Percentiles rank a stretch among this genome's conserved stretches.
phyloP scores from a whole-genome alignment of 2,888 invertebrate genomes.

The Parnassius mnemosyne region DNA sequence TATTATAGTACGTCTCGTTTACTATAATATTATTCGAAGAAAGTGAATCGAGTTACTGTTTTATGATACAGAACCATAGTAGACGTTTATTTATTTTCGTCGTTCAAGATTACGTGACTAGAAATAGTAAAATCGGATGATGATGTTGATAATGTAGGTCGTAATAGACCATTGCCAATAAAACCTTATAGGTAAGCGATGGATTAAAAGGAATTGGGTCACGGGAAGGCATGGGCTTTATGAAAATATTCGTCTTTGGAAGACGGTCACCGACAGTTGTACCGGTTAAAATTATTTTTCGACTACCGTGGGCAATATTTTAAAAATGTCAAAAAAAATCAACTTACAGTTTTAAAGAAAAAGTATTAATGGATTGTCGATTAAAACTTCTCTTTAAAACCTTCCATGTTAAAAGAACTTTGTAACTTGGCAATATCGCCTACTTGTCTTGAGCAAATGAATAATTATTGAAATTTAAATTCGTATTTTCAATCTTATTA shows the following conservation, averaged over 20 bases:
- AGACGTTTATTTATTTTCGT: slow-evolving; percentile 70
- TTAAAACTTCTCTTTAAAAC: slow-evolving; percentile 53
- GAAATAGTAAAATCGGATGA: slow-evolving; percentile 80
- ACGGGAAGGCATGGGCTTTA: slow-evolving; percentile 71
- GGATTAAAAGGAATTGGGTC: slow-evolving; percentile 78
- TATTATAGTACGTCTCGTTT: slow-evolving; percentile 28
- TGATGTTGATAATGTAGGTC: slow-evolving; percentile 80
- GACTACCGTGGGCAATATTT: background rate
- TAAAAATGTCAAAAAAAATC: slow-evolving; percentile 2
- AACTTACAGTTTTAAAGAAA: slow-evolving; percentile 50
- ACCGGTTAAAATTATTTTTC: slow-evolving; percentile 36
- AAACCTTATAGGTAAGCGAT: slow-evolving; percentile 80
- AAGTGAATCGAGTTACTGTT: slow-evolving; percentile 52
- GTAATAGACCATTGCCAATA: slow-evolving; percentile 79
- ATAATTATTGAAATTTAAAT: slow-evolving; percentile 61
- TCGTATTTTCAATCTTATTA: slow-evolving; percentile 57
- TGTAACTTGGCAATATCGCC: slow-evolving; percentile 60
- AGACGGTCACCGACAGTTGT: slow-evolving; percentile 44
- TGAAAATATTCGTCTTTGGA: slow-evolving; percentile 64
- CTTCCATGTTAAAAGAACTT: slow-evolving; percentile 50
- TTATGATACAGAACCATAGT: slow-evolving; percentile 40
- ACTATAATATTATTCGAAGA: slow-evolving; percentile 50
- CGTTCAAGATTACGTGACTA: slow-evolving; percentile 78
- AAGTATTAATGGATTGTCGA: slow-evolving; percentile 59
- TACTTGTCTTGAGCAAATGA: slow-evolving; percentile 55